Conservation (phyloP, 2,888 invertebrate species). For the Myopa testacea region DNA sequence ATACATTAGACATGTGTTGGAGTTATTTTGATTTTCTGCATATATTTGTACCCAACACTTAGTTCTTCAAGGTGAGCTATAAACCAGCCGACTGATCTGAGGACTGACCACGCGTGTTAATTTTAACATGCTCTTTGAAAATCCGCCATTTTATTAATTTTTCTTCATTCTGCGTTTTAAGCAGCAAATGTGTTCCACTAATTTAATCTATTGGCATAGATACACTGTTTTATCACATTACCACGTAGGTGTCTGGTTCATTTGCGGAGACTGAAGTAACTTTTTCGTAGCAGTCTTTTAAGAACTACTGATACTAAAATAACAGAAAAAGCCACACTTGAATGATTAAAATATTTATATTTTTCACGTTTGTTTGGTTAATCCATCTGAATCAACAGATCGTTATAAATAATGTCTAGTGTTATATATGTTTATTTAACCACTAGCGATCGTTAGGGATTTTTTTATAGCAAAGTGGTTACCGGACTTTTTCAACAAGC, state of each 20-base stretch:
- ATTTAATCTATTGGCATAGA: neutral
- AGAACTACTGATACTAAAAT: neutral
- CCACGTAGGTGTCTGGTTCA: neutral
- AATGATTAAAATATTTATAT: no score
- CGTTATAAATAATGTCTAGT: no score
- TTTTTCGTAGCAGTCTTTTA: neutral
- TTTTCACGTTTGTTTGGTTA: no score
- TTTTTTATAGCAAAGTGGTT: no score
- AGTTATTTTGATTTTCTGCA: conserved; percentile 16
- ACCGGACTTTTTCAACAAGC: no score
- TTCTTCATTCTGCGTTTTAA: neutral
- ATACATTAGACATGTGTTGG: neutral
- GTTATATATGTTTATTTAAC: no score
- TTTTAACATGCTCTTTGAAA: neutral
- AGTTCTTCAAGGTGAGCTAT: neutral
- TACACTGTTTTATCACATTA: neutral
- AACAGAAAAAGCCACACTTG: neutral
- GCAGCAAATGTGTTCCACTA: conserved; percentile 18
- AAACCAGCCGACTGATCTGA: neutral
- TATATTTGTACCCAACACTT: neutral
- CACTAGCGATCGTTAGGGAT: no score
- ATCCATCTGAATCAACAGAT: no score
- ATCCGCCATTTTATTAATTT: conserved; percentile 11
- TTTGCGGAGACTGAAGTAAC: neutral
- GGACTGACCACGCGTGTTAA: neutral